These are phyloP conservation scores for Spodoptera littoralis DNA, from an alignment of 2,888 invertebrate species.

Conservation along the genomic window DNA sequence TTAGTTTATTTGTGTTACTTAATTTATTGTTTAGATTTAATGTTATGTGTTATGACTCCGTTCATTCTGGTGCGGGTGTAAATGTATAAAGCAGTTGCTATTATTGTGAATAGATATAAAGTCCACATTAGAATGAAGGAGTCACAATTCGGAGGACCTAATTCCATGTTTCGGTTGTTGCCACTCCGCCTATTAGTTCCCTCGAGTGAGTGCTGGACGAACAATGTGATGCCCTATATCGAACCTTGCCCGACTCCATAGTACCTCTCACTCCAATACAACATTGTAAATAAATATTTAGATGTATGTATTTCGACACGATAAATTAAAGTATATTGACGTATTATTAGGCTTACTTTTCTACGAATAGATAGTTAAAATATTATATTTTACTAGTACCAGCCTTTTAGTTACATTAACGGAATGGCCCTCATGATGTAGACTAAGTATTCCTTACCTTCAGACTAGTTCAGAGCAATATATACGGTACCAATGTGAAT, in stretches of 20 bases:
- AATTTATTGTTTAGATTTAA: constrained; percentile 79
- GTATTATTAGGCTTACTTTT: constrained; percentile 57
- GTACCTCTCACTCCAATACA: constrained; percentile 36
- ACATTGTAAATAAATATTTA: constrained; percentile 53
- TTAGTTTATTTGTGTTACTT: constrained; percentile 79
- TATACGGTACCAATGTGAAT: constrained; percentile 35
- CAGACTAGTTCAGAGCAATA: constrained; percentile 20
- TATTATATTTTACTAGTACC: constrained; percentile 34
- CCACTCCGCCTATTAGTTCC: constrained; percentile 77
- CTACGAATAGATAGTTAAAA: constrained; percentile 45
- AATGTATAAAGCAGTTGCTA: background rate
- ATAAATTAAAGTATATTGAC: constrained; percentile 53
- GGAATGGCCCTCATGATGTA: constrained; percentile 29
- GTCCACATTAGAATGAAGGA: constrained; percentile 35
- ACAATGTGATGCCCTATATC: constrained; percentile 31
- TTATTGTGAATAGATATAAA: too few species aligned
- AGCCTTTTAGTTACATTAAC: constrained; percentile 42
- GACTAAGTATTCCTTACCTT: constrained; percentile 34
- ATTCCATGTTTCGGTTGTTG: constrained; percentile 72
- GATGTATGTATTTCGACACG: constrained; percentile 62
- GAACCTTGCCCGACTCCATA: constrained; percentile 59
- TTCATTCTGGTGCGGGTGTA: constrained; percentile 33
- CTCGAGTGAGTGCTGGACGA: constrained; percentile 47
- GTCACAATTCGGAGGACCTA: constrained; percentile 63
- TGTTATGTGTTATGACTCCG: constrained; percentile 18